Percentiles rank a stretch among this genome's conserved stretches.
Conservation (phyloP, 2,888 invertebrate species). For the Hyles lineata region DNA sequence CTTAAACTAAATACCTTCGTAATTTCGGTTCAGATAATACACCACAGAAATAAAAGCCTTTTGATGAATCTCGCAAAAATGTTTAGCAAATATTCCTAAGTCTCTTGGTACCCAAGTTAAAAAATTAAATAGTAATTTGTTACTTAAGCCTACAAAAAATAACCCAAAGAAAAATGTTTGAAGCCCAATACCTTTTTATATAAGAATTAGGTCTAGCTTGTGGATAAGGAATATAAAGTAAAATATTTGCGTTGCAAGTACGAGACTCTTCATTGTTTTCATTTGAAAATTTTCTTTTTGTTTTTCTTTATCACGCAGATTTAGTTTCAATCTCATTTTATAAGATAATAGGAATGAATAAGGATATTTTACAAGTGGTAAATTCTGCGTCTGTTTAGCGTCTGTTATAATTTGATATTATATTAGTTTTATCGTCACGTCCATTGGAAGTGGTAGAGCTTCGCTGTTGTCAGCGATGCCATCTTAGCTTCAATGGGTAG, state of each 20-base stretch:
- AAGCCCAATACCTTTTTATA: constrained; percentile 1
- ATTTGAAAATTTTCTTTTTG: background rate
- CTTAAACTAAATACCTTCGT: background rate
- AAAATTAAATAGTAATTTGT: constrained; percentile 23
- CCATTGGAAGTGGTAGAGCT: too few relatives aligned
- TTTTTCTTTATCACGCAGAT: background rate
- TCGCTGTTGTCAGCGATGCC: too few relatives aligned
- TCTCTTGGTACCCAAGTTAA: background rate
- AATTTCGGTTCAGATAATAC: too few relatives aligned
- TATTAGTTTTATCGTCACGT: too few relatives aligned
- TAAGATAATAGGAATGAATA: background rate
- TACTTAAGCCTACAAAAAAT: constrained; percentile 8
- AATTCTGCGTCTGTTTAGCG: too few relatives aligned
- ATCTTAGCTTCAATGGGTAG: too few relatives aligned
- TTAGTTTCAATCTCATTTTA: background rate
- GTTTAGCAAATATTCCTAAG: background rate
- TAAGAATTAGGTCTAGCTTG: constrained; percentile 1
- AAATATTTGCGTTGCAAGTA: background rate
- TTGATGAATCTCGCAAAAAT: background rate
- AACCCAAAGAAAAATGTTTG: background rate
- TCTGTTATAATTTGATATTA: too few relatives aligned
- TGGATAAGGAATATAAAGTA: constrained; percentile 12
- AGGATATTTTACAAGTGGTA: too few relatives aligned
- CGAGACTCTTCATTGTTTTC: background rate
- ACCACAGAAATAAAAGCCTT: background rate